Percentiles rank a stretch among this genome's conserved stretches.
These are phyloP conservation scores for Tupiocoris notatus DNA, from an alignment of 2,888 invertebrate species.

Conservation along the genomic window DNA sequence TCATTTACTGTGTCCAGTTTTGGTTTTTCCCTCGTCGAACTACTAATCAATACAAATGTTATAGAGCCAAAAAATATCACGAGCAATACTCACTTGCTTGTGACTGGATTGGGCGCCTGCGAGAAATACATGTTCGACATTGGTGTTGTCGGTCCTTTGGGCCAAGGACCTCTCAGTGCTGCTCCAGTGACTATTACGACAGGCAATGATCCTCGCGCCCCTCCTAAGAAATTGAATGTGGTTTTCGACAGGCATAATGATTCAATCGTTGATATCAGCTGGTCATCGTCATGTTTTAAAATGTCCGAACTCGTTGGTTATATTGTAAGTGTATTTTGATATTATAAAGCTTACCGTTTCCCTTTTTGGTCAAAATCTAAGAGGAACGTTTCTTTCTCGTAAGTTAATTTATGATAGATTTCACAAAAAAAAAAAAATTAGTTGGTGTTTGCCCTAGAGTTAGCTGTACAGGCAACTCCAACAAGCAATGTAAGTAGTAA, in stretches of 20 bases:
- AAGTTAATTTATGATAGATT: background rate
- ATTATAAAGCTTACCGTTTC: background rate
- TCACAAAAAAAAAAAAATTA: background rate
- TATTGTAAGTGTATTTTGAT: constrained; percentile 57
- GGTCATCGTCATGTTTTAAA: constrained; percentile 69
- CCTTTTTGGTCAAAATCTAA: background rate
- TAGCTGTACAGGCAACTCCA: too few relatives aligned
- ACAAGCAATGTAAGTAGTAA: too few relatives aligned
- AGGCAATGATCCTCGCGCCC: constrained; percentile 63
- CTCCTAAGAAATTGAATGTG: constrained; percentile 67
- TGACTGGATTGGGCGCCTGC: constrained; percentile 68
- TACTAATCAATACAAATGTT: too few relatives aligned
- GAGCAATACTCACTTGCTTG: constrained; percentile 58
- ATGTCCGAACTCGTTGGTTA: constrained; percentile 59
- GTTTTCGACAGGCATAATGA: constrained; percentile 48
- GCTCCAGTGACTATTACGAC: constrained; percentile 60
- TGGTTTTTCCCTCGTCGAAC: too few relatives aligned
- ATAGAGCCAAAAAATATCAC: constrained; percentile 58
- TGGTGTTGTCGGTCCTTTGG: constrained; percentile 64
- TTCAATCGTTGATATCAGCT: constrained; percentile 61
- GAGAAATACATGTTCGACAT: constrained; percentile 72
- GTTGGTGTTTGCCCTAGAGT: too few relatives aligned
- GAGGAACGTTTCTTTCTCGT: background rate
- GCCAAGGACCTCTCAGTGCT: constrained; percentile 64
- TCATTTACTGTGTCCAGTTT: too few relatives aligned